Evolutionary conservation across 2,113 vertebrate genomes (phyloP), one percentile per base, ranked within the genome.

Genomic region (Cyrtonyx montezumae): DNA sequence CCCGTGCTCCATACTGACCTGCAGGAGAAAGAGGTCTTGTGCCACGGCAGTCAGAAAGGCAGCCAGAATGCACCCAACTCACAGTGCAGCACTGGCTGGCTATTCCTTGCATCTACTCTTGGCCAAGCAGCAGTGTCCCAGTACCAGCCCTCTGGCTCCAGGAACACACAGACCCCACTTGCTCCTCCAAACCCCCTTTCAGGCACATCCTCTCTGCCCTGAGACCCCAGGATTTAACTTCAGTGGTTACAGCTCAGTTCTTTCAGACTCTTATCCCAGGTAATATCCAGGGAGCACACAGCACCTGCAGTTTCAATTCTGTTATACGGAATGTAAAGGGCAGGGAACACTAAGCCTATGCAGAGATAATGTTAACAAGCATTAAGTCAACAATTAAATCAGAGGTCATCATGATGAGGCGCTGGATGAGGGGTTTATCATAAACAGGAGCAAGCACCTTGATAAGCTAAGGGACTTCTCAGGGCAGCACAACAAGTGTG

Each of bases 1-100:
- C 84, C 63, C 96, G 97, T 11, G 48, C 94, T 58, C 21, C 78
- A 11, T 94, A 82, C 8, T 81, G 96, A 59, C 96, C 98, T 98
- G 74, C 45, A 88, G 80, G 66, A 89, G 26, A 89, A 77, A 75
- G 37, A 83, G 28, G 2, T 26, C 13, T 63, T 68, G 3, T 34
- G 43, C 11, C 59, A 17, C 2, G 40, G 70, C 28, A 69, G 37
- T 23, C 37, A 62, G 48, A 49, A 88, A 51, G 21, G 74, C 61
- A 59, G 30, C 11, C 40, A 66, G 71, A 51, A 73, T 45, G 66
- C 32, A 43, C 14, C 20, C 1, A 1, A 15, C 9, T 40, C 26
- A 28, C 26, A 28, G 19, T 17, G 51, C 76, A 88, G 9, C 40
- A 36, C 26, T 20, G 59, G n/a, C 37, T 26, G 59, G 36, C 37